Base-by-base conservation (phyloP, 2,113 vertebrate genomes). In the Ramphastos sulfuratus region DNA sequence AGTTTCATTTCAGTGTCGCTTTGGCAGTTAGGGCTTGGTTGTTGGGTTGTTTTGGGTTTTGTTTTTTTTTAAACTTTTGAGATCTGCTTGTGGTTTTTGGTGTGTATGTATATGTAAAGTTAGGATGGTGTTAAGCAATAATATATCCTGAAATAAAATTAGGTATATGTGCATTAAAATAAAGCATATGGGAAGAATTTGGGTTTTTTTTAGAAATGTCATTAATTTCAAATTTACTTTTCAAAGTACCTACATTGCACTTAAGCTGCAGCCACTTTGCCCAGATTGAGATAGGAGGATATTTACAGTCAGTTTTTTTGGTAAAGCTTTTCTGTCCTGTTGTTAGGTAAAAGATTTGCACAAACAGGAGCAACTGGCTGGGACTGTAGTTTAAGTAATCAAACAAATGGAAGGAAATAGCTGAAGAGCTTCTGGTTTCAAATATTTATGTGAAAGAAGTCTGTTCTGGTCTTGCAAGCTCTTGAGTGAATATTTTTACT, bases 1-100 rank as follows among this genome's bases (percentile, higher is more conserved):
- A 56, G 85, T 95, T 95, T 96, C 93, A 89, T 82, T 89, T 44
- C 80, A 72, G 42, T 75, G 76, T 87, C 31, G 16, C 92, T 96
- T 95, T 88, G 48, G 46, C 83, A 87, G 82, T 85, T 95, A 61
- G 1, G 10, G 50, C n/a, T 23, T 91, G 50, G 7, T 52, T 70
- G 6, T 15, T 19, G 33, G 31, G 25, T 69, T n/a, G 39, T 18
- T 81, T 15, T 33, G 17, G 31, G 15, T n/a, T 56, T 31, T 18
- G 28, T 52, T 18, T 25, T 52, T 81, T 56, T 52, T 52, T 52
- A 50, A 35, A 30, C 42, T 90, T 77, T 71, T 66, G 85, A 84
- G 73, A 89, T 80, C 63, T 84, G 46, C 44, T 79, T 85, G 76
- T 92, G 85, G 30, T 37, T 80, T 65, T 76, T 5, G 23, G 10